Base-by-base conservation (phyloP, 2,113 vertebrate genomes). In the Forbesichthys agassizii region DNA sequence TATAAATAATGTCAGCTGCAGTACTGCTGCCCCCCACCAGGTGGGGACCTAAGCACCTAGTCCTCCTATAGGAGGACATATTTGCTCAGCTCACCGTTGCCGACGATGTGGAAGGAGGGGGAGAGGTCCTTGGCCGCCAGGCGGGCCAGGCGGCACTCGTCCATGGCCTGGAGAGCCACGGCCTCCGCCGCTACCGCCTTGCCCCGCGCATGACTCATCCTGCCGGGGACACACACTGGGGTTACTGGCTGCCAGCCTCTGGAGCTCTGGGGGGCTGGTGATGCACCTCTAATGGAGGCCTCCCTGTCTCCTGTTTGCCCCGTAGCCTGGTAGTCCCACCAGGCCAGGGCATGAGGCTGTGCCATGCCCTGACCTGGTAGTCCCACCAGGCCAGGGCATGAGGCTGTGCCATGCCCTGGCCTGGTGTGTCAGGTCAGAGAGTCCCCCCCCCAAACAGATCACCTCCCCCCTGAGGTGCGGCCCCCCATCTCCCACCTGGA, bases 71-170 rank as follows among this genome's bases (percentile, higher is more conserved):
- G 11, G 49, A 3, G 49, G 13, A 7, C 13, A 1, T 14, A 52
- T 12, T 12, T 64, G 6, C 49, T 51, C n/a, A 36, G 92, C 96
- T 95, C 86, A 99, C 97, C 97, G 0, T 99, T 98, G 68, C 96
- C 96, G 75, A 96, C 91, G 92, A 96, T 96, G 92, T 97, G 95
- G 83, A 97, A 97, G 89, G 97, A 97, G 62, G 97, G 97, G 0
- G 96, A 98, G 86, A 98, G 97, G 93, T 98, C 97, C 93, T 96
- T 99, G 94, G 96, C 97, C 92, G 95, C 94, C 86, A 98, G 94
- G 90, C 97, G 93, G 92, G 97, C 97, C 42, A 98, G 92, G 71
- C 93, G 94, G 0, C 95, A 96, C 74, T 98, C 97, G 78, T 99
- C 97, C 85, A 89, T 93, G 10, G 97, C 95, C 80, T 96, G 98